These are phyloP conservation scores for Baronia brevicornis DNA, from an alignment of 2,888 invertebrate species.

Conservation along the genomic window DNA sequence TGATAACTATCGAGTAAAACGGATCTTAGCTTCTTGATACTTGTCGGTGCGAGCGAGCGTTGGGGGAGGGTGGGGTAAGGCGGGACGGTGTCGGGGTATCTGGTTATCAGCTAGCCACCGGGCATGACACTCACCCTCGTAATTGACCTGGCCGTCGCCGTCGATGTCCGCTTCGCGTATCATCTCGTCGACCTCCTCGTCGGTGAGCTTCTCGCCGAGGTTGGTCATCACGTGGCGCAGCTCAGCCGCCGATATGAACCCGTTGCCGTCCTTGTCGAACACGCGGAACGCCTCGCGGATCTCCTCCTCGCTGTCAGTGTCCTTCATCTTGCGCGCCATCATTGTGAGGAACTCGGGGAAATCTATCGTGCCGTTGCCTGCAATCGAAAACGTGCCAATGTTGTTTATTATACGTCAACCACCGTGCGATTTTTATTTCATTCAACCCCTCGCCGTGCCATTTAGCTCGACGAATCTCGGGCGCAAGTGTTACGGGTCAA, in stretches of 20 bases:
- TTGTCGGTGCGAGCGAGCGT: no score
- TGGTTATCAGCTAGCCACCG: no score
- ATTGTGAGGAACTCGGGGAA: constrained; percentile 99
- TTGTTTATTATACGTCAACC: background rate
- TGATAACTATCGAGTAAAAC: no score
- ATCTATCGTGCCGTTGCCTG: constrained; percentile 99
- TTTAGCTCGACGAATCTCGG: constrained; percentile 8
- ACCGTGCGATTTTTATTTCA: no score
- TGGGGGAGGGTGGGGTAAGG: no score
- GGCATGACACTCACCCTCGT: constrained; percentile 82
- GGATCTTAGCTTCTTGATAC: no score
- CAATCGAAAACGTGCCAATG: constrained; percentile 22
- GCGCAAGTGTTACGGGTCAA: constrained; percentile 7
- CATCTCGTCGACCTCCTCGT: constrained; percentile 99
- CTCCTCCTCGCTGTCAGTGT: constrained; percentile 99
- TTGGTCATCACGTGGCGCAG: constrained; percentile 99
- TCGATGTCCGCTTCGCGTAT: constrained; percentile 99
- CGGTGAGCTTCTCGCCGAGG: constrained; percentile 98
- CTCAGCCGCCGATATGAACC: constrained; percentile 98
- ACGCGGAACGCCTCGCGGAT: constrained; percentile 99
- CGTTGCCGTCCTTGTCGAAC: constrained; percentile 99
- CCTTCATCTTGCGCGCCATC: constrained; percentile 99
- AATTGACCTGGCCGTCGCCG: constrained; percentile 99
- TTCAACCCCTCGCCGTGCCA: no score
- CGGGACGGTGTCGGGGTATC: no score